A percentile compares a stretch with the other conserved stretches of the same genome.
phyloP scores from a whole-genome alignment of 2,113 vertebrate genomes.

The Lontra canadensis region DNA sequence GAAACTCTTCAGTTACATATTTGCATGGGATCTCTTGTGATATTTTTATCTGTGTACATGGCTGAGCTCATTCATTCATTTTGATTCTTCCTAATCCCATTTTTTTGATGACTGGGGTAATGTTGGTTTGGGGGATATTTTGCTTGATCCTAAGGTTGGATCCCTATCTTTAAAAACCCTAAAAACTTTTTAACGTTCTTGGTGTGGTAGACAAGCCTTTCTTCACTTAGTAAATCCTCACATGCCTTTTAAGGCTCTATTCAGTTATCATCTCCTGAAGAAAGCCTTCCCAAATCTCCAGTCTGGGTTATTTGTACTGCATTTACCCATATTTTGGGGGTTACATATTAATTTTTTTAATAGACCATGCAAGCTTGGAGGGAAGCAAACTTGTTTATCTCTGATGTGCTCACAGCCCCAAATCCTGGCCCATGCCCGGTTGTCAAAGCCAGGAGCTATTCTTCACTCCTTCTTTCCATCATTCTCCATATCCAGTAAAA shows the following conservation, averaged over 20 bases:
- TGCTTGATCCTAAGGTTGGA: conserved; percentile 13
- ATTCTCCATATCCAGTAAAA: background rate
- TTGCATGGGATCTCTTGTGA: background rate
- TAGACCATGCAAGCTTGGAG: background rate
- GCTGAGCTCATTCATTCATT: conserved; percentile 35
- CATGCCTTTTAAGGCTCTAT: conserved; percentile 1
- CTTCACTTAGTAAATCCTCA: background rate
- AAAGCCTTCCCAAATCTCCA: background rate
- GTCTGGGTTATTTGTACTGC: background rate
- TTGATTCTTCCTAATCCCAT: conserved; percentile 11
- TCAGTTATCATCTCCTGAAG: background rate
- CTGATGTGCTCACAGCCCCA: background rate
- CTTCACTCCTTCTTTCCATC: background rate
- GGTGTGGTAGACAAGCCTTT: background rate
- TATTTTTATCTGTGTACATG: background rate
- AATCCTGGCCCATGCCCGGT: background rate
- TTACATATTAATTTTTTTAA: background rate
- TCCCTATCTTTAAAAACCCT: background rate
- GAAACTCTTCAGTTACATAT: conserved; percentile 4
- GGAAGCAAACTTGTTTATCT: background rate
- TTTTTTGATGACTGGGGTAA: background rate
- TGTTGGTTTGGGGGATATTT: background rate
- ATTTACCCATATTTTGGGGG: background rate
- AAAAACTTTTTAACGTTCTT: background rate
- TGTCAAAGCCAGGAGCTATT: background rate